These are phyloP conservation scores for Anomalospiza imberbis DNA, from an alignment of 2,797 vertebrate genomes.

Conservation along the genomic window DNA sequence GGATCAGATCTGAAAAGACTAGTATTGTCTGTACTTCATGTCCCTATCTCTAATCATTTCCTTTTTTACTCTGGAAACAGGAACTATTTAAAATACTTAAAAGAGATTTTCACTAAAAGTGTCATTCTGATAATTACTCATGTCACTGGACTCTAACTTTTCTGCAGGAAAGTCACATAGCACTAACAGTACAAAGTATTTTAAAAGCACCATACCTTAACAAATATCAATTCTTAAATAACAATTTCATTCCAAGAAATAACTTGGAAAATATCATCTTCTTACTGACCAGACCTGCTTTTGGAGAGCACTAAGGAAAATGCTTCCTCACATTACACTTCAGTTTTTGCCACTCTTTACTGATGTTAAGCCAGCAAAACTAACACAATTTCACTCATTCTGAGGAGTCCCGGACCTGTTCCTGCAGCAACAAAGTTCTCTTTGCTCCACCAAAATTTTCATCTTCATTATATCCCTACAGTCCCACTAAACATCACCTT, in stretches of 20 bases:
- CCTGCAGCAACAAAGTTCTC: neutral
- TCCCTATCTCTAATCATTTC: neutral
- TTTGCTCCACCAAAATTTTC: neutral
- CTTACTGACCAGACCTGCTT: neutral
- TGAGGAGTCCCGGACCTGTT: neutral
- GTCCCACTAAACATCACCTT: neutral
- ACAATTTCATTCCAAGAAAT: neutral
- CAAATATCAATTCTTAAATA: neutral
- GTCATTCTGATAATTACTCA: neutral
- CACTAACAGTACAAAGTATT: neutral
- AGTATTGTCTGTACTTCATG: neutral
- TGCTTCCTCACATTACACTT: neutral
- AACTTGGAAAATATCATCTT: neutral
- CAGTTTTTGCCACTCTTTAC: neutral
- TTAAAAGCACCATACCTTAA: neutral
- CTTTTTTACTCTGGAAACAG: conserved; percentile 7
- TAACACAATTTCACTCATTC: rapidly evolving
- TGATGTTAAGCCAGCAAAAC: neutral
- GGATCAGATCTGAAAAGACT: neutral
- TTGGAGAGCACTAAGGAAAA: neutral
- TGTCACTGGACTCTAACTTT: neutral
- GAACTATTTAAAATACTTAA: conserved; percentile 6
- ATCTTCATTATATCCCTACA: neutral
- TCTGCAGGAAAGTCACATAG: neutral
- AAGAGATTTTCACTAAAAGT: neutral